Evolutionary conservation across 1,140 invertebrate species (phyloP).

Genomic region (Neuroterus valhalla): DNA sequence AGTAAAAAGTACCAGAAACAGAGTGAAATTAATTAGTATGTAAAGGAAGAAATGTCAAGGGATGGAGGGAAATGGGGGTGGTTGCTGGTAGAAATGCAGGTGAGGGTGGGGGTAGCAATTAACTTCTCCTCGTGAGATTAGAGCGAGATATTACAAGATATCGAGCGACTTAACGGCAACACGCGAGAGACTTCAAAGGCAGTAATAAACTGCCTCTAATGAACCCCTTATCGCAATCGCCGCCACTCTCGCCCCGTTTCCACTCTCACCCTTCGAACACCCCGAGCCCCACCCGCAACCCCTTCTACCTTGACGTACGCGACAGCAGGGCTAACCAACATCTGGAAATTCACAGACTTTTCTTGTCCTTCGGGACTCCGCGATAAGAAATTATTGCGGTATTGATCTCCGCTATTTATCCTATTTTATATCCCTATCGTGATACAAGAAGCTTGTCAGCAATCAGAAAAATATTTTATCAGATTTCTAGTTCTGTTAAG

Average conservation of each 20-base stretch:
- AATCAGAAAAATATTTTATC: neutral
- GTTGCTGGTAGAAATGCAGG: conserved; percentile 51
- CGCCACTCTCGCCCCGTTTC: conserved; percentile 57
- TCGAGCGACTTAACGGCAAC: conserved; percentile 75
- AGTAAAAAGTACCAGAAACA: too few relatives aligned
- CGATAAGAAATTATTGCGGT: conserved; percentile 52
- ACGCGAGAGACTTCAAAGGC: conserved; percentile 76
- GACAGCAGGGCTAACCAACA: conserved; percentile 42
- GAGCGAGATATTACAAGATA: conserved; percentile 76
- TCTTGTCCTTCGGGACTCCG: conserved; percentile 33
- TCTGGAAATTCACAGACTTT: conserved; percentile 38
- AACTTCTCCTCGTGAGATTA: conserved; percentile 76
- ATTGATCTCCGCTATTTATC: conserved; percentile 46
- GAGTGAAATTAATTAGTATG: conserved; percentile 26
- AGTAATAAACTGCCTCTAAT: conserved; percentile 76
- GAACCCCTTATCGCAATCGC: conserved; percentile 75
- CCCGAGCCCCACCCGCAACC: conserved; percentile 40
- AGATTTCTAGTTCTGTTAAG: too few relatives aligned
- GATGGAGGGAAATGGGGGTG: conserved; percentile 59
- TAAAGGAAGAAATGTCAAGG: conserved; percentile 38
- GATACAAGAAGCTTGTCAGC: conserved; percentile 36
- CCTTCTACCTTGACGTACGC: conserved; percentile 45
- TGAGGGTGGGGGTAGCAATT: conserved; percentile 71
- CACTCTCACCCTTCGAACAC: conserved; percentile 39
- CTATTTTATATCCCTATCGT: conserved; percentile 34